A percentile compares a stretch with the other conserved stretches of the same genome.
These are phyloP conservation scores for Platichthys flesus DNA, from an alignment of 2,113 vertebrate species.

Conservation along the genomic window DNA sequence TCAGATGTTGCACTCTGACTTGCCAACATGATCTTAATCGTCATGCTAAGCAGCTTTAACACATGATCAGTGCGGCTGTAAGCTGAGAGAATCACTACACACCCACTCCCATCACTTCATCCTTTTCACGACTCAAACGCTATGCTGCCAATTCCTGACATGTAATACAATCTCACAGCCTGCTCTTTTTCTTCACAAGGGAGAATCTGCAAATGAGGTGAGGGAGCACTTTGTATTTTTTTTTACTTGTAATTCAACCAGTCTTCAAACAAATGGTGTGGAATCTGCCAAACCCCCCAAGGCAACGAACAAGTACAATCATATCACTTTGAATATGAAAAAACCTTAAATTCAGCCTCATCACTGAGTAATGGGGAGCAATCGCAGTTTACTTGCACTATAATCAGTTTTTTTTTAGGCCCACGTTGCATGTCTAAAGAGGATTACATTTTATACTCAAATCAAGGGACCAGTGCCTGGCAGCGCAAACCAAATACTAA, in stretches of 20 bases:
- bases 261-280: constrained; percentile 14
- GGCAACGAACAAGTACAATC: constrained; percentile 32
- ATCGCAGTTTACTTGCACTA: constrained; percentile 13
- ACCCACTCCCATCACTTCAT: constrained; percentile 44
- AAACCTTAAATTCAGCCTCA: neutral
- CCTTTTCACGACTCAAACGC: constrained; percentile 33
- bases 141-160: constrained; percentile 39
- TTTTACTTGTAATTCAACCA: constrained; percentile 25
- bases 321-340: constrained; percentile 15
- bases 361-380: constrained; percentile 8
- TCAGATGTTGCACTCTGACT: constrained; percentile 50
- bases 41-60: constrained; percentile 58
- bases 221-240: neutral
- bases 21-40: constrained; percentile 51
- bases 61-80: constrained; percentile 49
- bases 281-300: constrained; percentile 13
- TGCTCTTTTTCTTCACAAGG: neutral
- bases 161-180: constrained; percentile 6
- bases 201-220: constrained; percentile 10
- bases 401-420: constrained; percentile 36
- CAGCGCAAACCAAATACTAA: constrained; percentile 58
- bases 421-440: constrained; percentile 51
- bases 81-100: constrained; percentile 46
- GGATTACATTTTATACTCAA: constrained; percentile 68
- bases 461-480: constrained; percentile 40